Percentiles rank a stretch among this genome's conserved stretches.
phyloP scores from a whole-genome alignment of 2,113 vertebrate species.

The Oryzias melastigma region DNA sequence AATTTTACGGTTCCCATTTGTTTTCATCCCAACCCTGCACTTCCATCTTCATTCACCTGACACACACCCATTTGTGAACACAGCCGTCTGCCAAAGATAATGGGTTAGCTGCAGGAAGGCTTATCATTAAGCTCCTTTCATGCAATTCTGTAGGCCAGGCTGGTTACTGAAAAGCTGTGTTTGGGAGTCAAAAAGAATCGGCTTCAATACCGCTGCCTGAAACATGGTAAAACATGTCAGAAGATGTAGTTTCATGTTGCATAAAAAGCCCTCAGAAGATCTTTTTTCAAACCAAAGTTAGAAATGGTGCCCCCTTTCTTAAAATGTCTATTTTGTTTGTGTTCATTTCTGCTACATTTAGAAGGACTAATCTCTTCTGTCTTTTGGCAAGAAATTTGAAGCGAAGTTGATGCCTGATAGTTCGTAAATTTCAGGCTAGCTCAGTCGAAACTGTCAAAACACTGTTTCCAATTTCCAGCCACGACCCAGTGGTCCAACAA shows the following conservation, averaged over 20 bases:
- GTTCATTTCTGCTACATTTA: background rate
- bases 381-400: slow-evolving; percentile 6
- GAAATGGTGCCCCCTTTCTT: background rate
- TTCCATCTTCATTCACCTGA: background rate
- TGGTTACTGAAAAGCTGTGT: background rate
- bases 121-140: slow-evolving; percentile 30
- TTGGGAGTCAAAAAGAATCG: slow-evolving; percentile 11
- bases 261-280: slow-evolving; percentile 1
- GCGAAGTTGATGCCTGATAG: slow-evolving; percentile 6
- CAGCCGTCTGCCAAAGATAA: slow-evolving; percentile 41
- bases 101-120: slow-evolving; percentile 17
- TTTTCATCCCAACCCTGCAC: background rate
- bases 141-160: slow-evolving; percentile 16
- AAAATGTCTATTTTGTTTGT: background rate
- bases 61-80: slow-evolving; percentile 18
- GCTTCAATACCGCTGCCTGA: slow-evolving; percentile 10
- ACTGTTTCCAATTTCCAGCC: background rate
- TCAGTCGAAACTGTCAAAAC: slow-evolving; percentile 9
- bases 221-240: slow-evolving; percentile 1
- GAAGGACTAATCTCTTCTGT: slow-evolving; percentile 1
- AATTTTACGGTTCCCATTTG: background rate
- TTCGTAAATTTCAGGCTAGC: slow-evolving; percentile 4
- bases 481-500: background rate
- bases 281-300: slow-evolving; percentile 14
- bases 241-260: slow-evolving; percentile 7